Evolutionary conservation across 2,113 vertebrate genomes (phyloP).

Genomic region (Semicossyphus pulcher): DNA sequence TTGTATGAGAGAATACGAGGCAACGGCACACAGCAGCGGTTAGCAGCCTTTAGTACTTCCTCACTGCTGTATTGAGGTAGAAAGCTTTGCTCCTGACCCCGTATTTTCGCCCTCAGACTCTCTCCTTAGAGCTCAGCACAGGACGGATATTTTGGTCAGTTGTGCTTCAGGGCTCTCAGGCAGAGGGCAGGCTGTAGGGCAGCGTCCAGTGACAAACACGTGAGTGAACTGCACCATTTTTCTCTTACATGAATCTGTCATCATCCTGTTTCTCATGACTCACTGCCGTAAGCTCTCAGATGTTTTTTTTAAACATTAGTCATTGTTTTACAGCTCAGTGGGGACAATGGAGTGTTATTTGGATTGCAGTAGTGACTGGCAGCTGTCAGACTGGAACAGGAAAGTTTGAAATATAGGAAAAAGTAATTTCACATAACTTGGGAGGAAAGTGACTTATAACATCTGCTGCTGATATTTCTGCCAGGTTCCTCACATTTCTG

Average conservation of each 20-base stretch:
- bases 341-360: not conserved
- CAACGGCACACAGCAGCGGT: constrained; percentile 19
- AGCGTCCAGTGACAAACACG: constrained; percentile 18
- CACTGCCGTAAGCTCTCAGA: not conserved
- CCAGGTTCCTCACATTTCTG: constrained; percentile 40
- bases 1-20: constrained; percentile 46
- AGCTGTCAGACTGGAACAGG: not conserved
- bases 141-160: constrained; percentile 36
- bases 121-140: constrained; percentile 2
- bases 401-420: constrained; percentile 10
- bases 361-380: not conserved
- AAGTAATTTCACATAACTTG: constrained; percentile 13
- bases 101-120: constrained; percentile 13
- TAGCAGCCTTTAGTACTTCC: constrained; percentile 68
- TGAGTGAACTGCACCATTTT: constrained; percentile 50
- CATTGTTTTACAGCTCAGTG: not conserved
- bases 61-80: constrained; percentile 50
- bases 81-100: constrained; percentile 34
- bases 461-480: constrained; percentile 11
- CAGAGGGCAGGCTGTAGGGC: constrained; percentile 32
- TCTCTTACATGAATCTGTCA: constrained; percentile 16
- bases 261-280: constrained; percentile 4
- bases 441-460: constrained; percentile 6
- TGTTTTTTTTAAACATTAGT: not conserved
- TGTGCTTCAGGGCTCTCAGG: constrained; percentile 25